Conservation (phyloP, 2,888 invertebrate species). For the Nesidiocoris tenuis region DNA sequence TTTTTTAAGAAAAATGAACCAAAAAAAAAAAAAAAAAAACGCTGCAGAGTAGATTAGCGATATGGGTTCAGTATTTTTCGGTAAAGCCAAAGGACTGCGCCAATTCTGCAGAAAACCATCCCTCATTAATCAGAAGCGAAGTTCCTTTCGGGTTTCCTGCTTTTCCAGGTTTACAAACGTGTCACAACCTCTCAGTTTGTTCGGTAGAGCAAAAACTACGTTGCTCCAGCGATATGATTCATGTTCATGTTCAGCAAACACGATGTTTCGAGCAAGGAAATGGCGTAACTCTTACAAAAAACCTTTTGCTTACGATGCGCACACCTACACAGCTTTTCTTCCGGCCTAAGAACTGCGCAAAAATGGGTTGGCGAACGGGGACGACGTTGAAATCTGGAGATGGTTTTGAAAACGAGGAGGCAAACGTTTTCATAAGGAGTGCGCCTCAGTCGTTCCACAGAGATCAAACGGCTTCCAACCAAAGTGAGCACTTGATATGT, state of each 20-base stretch:
- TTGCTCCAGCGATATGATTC: neutral
- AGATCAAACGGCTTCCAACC: conserved; percentile 34
- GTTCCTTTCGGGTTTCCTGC: too few relatives aligned
- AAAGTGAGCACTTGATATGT: conserved; percentile 38
- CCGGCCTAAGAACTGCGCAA: neutral
- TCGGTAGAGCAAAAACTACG: neutral
- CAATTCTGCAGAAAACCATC: too few relatives aligned
- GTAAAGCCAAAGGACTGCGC: too few relatives aligned
- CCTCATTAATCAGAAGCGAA: too few relatives aligned
- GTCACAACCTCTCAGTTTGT: neutral
- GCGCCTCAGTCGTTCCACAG: neutral
- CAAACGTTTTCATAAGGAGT: conserved; percentile 39
- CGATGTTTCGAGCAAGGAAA: neutral
- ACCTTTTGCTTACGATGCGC: neutral
- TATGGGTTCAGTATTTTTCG: too few relatives aligned
- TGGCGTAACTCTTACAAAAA: neutral
- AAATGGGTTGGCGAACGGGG: neutral
- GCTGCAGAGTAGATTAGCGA: too few relatives aligned
- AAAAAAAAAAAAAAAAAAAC: too few relatives aligned
- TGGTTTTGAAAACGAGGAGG: conserved; percentile 21
- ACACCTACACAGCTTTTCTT: neutral
- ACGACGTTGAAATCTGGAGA: neutral
- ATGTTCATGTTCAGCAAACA: neutral
- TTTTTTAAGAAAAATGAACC: too few relatives aligned
- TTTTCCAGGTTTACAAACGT: neutral